Evolutionary conservation across 2,797 vertebrate genomes (phyloP).

Genomic region (Intellagama lesueurii): DNA sequence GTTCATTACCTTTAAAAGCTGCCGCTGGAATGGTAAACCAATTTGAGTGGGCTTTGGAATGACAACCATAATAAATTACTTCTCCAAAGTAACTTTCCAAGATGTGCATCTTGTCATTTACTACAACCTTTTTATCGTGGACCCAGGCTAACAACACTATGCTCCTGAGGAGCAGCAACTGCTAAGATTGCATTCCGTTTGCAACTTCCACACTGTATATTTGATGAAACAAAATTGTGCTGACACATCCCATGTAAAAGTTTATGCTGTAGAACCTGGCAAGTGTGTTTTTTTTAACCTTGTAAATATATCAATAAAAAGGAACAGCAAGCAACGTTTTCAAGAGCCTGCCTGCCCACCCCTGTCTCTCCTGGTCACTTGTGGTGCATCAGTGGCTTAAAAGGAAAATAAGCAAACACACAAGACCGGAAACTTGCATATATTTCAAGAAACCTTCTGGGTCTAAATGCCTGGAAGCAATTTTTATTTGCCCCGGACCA

Average conservation of each 20-base stretch:
- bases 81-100: neutral
- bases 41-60: neutral
- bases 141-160: neutral
- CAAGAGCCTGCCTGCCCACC: neutral
- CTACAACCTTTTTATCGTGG: neutral
- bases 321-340: neutral
- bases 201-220: neutral
- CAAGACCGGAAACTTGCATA: too few species aligned
- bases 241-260: neutral
- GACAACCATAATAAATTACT: neutral
- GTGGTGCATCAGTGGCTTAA: neutral
- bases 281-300: neutral
- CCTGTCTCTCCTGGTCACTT: neutral
- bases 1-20: too few species aligned
- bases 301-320: constrained; percentile 4
- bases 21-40: too few species aligned
- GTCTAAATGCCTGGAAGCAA: neutral
- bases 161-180: neutral
- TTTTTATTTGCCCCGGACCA: neutral
- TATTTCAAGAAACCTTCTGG: neutral
- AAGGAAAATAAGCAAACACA: neutral
- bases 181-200: neutral
- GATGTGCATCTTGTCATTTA: neutral
- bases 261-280: neutral
- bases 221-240: neutral